Evolutionary conservation across 2,113 vertebrate species (phyloP).

Genomic region (Rhinogobius similis): DNA sequence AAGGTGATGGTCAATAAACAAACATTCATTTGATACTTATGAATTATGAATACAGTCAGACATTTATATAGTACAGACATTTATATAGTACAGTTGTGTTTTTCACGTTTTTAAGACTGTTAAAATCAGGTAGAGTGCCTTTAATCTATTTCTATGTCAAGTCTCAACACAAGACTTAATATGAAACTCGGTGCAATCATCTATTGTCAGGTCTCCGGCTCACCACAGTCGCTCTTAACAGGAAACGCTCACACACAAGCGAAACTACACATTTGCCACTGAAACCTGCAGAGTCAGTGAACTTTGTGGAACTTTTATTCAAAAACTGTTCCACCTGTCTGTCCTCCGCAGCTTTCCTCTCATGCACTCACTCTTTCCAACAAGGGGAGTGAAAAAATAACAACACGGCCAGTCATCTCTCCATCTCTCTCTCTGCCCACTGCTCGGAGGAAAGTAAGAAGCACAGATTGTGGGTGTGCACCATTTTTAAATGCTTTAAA

Average conservation of each 20-base stretch:
- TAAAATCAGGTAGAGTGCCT: no score
- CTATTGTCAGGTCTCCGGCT: slow-evolving; percentile 27
- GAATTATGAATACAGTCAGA: neutral
- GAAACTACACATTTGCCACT: slow-evolving; percentile 37
- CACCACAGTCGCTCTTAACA: slow-evolving; percentile 41
- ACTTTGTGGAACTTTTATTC: slow-evolving; percentile 52
- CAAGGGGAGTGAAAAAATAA: slow-evolving; percentile 51
- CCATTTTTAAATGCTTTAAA: slow-evolving; percentile 43
- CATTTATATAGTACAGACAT: no score
- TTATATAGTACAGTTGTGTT: no score
- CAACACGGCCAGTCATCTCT: slow-evolving; percentile 61
- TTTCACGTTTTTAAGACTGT: no score
- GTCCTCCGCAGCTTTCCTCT: slow-evolving; percentile 66
- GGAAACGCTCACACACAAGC: slow-evolving; percentile 46
- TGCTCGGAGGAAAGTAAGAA: slow-evolving; percentile 39
- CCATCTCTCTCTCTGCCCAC: slow-evolving; percentile 48
- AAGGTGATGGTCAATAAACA: slow-evolving; percentile 5
- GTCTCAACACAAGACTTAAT: neutral
- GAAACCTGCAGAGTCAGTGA: slow-evolving; percentile 42
- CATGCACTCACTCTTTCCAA: slow-evolving; percentile 68
- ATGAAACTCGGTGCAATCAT: slow-evolving; percentile 14
- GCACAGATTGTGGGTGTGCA: slow-evolving; percentile 52
- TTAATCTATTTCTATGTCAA: neutral
- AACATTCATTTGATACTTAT: neutral
- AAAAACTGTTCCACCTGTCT: slow-evolving; percentile 59